Base-by-base conservation (phyloP, 1,140 invertebrate species). In the Babylonia areolata region DNA sequence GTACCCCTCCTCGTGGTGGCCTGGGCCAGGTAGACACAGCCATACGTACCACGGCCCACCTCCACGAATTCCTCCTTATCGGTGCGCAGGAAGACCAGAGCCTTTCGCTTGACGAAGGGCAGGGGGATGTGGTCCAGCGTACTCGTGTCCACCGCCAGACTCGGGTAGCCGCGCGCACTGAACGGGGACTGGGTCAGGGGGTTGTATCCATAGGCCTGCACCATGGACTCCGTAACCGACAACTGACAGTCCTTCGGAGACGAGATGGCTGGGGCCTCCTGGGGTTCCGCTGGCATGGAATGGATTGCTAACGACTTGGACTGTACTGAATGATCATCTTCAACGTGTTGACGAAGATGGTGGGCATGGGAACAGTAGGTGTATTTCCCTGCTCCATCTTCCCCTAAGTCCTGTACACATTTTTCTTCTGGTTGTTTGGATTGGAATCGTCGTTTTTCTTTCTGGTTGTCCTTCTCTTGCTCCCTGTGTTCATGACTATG, bases 1-100 rank as follows among this genome's bases (percentile, higher is more conserved):
- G 80, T 75, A 3, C 87, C 85, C 15, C 82, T 64, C 3, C 82
- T 20, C 3, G 82, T 84, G 75, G 86, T 84, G 23, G 86, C 58
- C 37, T 86, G 86, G 6, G 85, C 88, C 23, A 88, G 84, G 64
- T 88, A 88, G 17, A 88, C 88, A 51, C 86, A 88, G n/a, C 88
- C 88, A 35, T 88, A 88, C 40, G 85, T 88, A 31, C 88, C 88
- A 2, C 86, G 80, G 23, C 88, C 88, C 39, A 88, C 85, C 37
- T 87, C 86, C 39, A 85, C 86, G 64, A 82, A 88, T 33, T 88
- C 88, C 40, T 85, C 86, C 39, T 84, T 87, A 28, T 87, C 84
- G 23, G 81, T 64, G 51, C 84, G 79, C 20, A 85, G 80, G 64
- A 88, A 88, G 17, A 81, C 42, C 23, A 88, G 46, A 20, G 85